Evolutionary conservation across 2,888 invertebrate genomes (phyloP).

Genomic region (Mantis religiosa): DNA sequence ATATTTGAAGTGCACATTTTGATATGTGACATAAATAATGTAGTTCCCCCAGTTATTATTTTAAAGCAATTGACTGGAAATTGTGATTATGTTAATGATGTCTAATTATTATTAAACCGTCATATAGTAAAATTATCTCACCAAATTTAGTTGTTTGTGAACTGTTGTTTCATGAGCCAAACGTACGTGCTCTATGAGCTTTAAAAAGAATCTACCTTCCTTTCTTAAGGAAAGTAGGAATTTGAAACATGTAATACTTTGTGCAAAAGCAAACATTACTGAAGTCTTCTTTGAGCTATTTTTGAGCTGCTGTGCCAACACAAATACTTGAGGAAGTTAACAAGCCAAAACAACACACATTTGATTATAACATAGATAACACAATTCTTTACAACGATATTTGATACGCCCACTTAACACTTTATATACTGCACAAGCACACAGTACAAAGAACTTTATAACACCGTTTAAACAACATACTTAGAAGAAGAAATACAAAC

Average conservation of each 20-base stretch:
- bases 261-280: background rate
- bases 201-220: background rate
- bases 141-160: too few species aligned
- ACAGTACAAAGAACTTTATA: background rate
- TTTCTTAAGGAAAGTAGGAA: background rate
- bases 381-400: background rate
- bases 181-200: background rate
- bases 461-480: background rate
- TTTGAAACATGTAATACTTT: background rate
- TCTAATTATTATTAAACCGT: too few species aligned
- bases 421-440: background rate
- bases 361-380: background rate
- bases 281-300: background rate
- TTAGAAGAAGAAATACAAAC: background rate
- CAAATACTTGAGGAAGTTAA: background rate
- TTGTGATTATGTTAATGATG: background rate
- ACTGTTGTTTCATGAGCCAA: background rate
- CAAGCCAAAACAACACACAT: background rate
- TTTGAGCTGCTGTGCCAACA: background rate
- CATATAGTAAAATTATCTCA: too few species aligned
- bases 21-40: background rate
- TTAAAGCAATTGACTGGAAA: background rate
- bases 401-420: background rate
- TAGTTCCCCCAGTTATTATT: background rate
- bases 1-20: background rate